A percentile compares a stretch with the other conserved stretches of the same genome.
Conservation (phyloP, 1,140 invertebrate species). For the Batillaria attramentaria region DNA sequence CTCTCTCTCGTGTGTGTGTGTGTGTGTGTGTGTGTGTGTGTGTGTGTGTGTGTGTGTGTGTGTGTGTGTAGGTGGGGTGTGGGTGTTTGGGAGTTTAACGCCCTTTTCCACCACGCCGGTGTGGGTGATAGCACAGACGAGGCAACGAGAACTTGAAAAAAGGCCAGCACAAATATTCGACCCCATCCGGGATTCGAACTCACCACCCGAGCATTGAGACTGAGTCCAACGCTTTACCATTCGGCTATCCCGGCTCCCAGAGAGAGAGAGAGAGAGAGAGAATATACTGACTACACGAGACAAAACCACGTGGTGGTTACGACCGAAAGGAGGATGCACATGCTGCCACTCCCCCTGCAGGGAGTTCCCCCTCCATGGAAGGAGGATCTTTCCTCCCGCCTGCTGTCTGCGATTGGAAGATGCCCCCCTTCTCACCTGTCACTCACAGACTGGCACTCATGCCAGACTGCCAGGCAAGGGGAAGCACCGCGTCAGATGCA, state of each 20-base stretch:
- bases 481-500: neutral
- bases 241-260: no score
- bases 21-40: neutral
- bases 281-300: neutral
- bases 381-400: no score
- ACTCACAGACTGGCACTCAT: neutral
- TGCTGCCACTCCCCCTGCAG: no score
- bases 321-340: no score
- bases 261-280: no score
- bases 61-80: neutral
- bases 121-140: neutral
- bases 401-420: no score
- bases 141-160: neutral
- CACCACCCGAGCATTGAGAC: no score
- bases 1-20: neutral
- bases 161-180: neutral
- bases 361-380: no score
- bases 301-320: no score
- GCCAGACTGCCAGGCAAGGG: neutral
- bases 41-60: slow-evolving; percentile 9
- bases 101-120: no score
- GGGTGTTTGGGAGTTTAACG: neutral
- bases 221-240: no score
- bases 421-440: neutral
- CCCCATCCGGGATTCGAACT: no score